Evolutionary conservation across 1,140 invertebrate genomes (phyloP), one percentile per base, ranked within the genome.

Genomic region (Drosophila guanche): DNA sequence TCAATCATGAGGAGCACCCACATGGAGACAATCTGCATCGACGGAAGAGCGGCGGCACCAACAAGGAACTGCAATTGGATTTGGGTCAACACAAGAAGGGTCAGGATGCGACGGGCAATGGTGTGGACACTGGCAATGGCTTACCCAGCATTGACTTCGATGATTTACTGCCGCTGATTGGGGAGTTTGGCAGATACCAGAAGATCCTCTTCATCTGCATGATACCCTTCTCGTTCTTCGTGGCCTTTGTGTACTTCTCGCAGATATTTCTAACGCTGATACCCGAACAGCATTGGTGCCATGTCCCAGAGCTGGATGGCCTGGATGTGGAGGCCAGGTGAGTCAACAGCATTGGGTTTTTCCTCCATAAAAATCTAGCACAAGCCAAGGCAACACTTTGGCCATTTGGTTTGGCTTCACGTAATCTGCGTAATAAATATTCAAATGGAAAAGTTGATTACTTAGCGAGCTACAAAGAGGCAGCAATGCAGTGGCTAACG

Each of bases 151-250:
- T 95, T 53, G 96, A 98, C 80, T 96, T 98, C 60, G 97, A 98
- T 88, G 96, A 97, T 62, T 91, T 98, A 7, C 90, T 98, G 43
- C 95, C 96, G 0, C 92, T 97, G 79, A 93, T 98, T 23, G 97
- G 97, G 0, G 96, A 97, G 77, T 98, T 98, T 89, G 97, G 97
- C 20, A 92, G 93, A 46, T 98, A 97, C 92, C 97, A 98, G 89
- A 95, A 95, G 83, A 92, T 97, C 4, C 91, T 98, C 0, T 98
- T 97, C 88, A 89, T 97, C 4, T 91, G 97, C 73, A 96, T 98
- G 94, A 96, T 97, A 50, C 96, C 96, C 0, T 97, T 97, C 83
- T 94, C 95, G 2, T 96, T 96, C 89, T 97, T 96, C 92, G 95
- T 97, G 50, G 95, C 96, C 0, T 97, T 96, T 91, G 95, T 97